Evolutionary conservation across 2,113 vertebrate species (phyloP).

Genomic region (Aix galericulata): DNA sequence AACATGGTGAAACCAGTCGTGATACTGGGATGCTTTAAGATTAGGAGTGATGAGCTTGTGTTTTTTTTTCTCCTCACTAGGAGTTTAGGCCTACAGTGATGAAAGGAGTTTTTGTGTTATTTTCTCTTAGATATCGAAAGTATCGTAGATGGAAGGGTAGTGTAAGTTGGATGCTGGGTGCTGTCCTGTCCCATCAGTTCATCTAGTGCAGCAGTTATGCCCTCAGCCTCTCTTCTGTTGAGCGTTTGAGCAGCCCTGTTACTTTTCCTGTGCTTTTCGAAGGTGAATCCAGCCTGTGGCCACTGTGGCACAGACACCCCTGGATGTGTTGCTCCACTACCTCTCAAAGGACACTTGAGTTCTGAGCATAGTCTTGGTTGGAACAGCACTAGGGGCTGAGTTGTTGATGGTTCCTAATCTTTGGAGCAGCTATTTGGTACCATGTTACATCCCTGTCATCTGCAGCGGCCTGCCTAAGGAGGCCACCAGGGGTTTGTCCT

Average conservation of each 20-base stretch:
- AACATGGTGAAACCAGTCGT: background rate
- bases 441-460: background rate
- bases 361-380: background rate
- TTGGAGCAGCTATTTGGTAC: background rate
- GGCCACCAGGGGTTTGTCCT: background rate
- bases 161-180: background rate
- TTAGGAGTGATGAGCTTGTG: background rate
- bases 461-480: background rate
- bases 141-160: background rate
- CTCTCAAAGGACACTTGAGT: background rate
- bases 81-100: background rate
- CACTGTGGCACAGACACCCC: background rate
- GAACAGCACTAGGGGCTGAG: background rate
- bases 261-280: background rate
- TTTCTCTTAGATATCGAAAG: background rate
- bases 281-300: fast-evolving
- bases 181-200: background rate
- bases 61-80: background rate
- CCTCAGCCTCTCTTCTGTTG: background rate
- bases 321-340: background rate
- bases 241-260: background rate
- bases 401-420: background rate
- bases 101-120: background rate
- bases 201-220: background rate
- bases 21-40: background rate